Base-by-base conservation (phyloP, 2,797 vertebrate genomes). In the Alosa sapidissima region DNA sequence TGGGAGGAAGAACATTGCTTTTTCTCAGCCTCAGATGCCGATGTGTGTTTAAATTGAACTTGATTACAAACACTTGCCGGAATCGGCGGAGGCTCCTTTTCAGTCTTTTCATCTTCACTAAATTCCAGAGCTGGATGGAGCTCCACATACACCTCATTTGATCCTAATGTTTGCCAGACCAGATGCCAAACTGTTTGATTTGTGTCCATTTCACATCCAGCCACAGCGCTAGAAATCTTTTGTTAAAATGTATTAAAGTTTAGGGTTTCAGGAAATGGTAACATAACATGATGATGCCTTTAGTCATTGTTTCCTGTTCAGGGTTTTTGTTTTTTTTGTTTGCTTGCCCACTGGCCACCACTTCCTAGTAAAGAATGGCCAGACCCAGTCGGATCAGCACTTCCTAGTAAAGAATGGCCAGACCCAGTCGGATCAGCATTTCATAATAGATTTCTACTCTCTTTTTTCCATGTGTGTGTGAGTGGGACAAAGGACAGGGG, bases 51-150 rank as follows among this genome's bases (percentile, higher is more conserved):
- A 33, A 72, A 16, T 10, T 72, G 0, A 16, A 13, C 65, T 72
- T 72, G 65, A 72, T 36, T 72, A 72, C 65, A 72, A 65, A 36
- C 72, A 78, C 41, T 78, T 78, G 72, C 16, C 41, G 4, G 36
- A 78, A 45, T 78, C 19, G 41, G 3, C 24, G 58, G 41, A 78
- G 19, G 72, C 19, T 78, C 16, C 41, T 21, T 78, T 47, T 78
- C 72, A 21, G 72, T 8, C 13, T 36, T 78, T 78, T 78, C 72
- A 78, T 78, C 72, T 78, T 47, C 14, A 78, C 72, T 14, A 78
- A 78, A 78, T 78, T 78, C 72, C 72, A 78, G 41, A 78, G 72
- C 41, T 45, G 68, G 68, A 75, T 45, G 68, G 68, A 75, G 68
- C 33, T 33, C 7, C 41, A 36, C 72, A 2, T 47, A 78, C 19